A percentile compares a stretch with the other conserved stretches of the same genome.
Conservation (phyloP, 2,888 invertebrate species). For the Incurvaria masculella region DNA sequence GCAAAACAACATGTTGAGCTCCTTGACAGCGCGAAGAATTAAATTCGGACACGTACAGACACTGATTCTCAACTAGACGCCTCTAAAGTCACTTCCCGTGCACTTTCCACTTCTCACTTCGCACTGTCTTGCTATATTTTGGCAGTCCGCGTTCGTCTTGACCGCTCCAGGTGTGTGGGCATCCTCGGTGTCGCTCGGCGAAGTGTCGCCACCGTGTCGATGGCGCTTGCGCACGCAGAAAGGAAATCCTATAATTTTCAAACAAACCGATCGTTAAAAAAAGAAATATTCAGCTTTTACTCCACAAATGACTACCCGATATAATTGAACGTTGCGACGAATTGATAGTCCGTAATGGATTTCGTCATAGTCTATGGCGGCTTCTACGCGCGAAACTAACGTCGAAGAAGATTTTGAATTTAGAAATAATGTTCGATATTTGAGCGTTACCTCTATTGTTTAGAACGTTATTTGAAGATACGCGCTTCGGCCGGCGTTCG, state of each 20-base stretch:
- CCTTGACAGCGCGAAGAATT: too few relatives aligned
- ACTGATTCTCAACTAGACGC: too few relatives aligned
- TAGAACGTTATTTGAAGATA: constrained; percentile 1
- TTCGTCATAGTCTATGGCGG: constrained; percentile 9
- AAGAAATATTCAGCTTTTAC: constrained; percentile 26
- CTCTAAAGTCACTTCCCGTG: neutral
- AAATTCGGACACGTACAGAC: too few relatives aligned
- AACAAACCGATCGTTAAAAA: constrained; percentile 38
- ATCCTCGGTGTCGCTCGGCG: neutral
- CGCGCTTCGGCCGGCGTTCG: constrained; percentile 32
- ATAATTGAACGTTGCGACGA: constrained; percentile 27
- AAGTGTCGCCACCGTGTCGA: neutral
- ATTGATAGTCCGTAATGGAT: neutral
- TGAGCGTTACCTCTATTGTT: too few relatives aligned
- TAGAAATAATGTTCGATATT: too few relatives aligned
- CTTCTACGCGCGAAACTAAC: constrained; percentile 21
- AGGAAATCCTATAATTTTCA: constrained; percentile 47
- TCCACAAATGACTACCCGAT: constrained; percentile 31
- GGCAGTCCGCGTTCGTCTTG: too few relatives aligned
- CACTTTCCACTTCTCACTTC: neutral
- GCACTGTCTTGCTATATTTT: neutral
- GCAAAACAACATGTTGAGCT: too few relatives aligned
- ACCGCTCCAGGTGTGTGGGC: neutral
- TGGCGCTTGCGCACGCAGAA: constrained; percentile 32
- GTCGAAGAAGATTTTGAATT: neutral